Percentiles rank a stretch among this genome's conserved stretches.
phyloP scores from a whole-genome alignment of 2,113 vertebrate species.

The Pseudopodoces humilis region DNA sequence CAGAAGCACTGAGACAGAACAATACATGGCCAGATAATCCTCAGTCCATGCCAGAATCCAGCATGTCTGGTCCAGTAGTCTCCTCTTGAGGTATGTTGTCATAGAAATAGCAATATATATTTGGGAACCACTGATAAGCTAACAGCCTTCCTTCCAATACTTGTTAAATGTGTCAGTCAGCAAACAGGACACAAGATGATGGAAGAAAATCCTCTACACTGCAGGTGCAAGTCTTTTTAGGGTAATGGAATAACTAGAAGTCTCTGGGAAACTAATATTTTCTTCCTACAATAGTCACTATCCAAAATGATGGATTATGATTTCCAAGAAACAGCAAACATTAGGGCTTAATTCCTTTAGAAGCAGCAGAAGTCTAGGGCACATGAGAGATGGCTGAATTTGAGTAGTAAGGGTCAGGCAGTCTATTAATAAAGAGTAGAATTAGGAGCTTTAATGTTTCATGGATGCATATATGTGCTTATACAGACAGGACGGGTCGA shows the following conservation, averaged over 20 bases:
- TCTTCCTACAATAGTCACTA: not conserved
- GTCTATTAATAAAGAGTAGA: not conserved
- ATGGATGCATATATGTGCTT: not conserved
- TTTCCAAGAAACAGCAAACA: constrained; percentile 1
- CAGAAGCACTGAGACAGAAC: not conserved
- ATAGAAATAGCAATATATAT: not conserved
- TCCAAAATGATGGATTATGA: not conserved
- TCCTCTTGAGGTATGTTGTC: not conserved
- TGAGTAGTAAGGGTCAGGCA: not conserved
- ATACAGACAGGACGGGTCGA: not conserved
- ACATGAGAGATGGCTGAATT: not conserved
- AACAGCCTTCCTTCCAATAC: not conserved
- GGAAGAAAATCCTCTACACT: not conserved
- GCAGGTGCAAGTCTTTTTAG: not conserved
- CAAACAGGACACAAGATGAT: not conserved
- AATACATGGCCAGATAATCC: not conserved
- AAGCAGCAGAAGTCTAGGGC: not conserved
- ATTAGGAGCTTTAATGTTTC: not conserved
- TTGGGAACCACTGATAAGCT: not conserved
- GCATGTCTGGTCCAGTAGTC: not conserved
- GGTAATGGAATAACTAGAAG: not conserved
- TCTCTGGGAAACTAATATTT: not conserved
- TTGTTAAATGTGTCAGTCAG: not conserved
- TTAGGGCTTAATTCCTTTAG: not conserved
- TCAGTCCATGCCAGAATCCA: not conserved